A percentile compares a stretch with the other conserved stretches of the same genome.
phyloP scores from a whole-genome alignment of 2,888 invertebrate genomes.

The Mesorhabditis belari region DNA sequence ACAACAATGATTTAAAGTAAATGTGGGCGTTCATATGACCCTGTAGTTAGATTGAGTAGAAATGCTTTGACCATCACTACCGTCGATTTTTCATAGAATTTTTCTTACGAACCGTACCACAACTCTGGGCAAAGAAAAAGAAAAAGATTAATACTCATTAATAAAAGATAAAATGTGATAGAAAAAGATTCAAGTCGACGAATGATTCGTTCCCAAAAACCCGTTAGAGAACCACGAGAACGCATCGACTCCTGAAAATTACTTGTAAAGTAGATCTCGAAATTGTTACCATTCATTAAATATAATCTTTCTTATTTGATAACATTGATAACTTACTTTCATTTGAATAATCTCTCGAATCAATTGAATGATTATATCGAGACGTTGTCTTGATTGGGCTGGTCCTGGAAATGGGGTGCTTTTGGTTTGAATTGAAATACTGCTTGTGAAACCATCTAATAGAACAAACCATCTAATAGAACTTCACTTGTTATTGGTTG shows the following conservation, averaged over 20 bases:
- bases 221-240: conserved; percentile 18
- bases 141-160: conserved; percentile 41
- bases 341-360: conserved; percentile 30
- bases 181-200: conserved; percentile 39
- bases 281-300: too few relatives aligned
- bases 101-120: conserved; percentile 33
- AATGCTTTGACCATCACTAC: too few relatives aligned
- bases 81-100: not conserved
- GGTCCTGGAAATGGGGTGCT: not conserved
- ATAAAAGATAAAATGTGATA: conserved; percentile 38
- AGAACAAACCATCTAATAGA: conserved; percentile 12
- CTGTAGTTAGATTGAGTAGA: too few relatives aligned
- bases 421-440: too few relatives aligned
- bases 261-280: too few relatives aligned
- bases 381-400: conserved; percentile 12
- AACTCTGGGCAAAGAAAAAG: conserved; percentile 46
- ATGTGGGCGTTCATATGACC: too few relatives aligned
- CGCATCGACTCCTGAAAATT: conserved; percentile 15
- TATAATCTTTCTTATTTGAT: not conserved
- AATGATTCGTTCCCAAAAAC: conserved; percentile 48
- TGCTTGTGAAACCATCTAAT: not conserved
- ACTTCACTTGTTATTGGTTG: conserved; percentile 29
- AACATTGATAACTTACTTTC: not conserved
- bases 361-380: conserved; percentile 27
- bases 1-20: too few relatives aligned